A percentile compares a stretch with the other conserved stretches of the same genome.
Evolutionary conservation across 2,888 invertebrate species (phyloP).

Genomic region (Calliopum simillimum): DNA sequence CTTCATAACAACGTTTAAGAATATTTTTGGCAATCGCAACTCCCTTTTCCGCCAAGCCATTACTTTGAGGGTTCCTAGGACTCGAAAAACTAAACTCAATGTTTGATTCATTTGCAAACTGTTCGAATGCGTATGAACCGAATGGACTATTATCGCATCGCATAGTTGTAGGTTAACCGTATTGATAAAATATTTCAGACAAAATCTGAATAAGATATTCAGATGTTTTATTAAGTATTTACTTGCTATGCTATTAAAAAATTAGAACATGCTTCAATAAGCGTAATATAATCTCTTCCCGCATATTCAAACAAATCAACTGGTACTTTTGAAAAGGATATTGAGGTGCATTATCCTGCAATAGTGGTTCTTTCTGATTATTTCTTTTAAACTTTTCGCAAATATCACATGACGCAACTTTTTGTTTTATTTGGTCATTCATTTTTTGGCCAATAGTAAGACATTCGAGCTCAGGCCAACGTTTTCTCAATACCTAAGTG

Average conservation of each 20-base stretch:
- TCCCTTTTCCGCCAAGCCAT: constrained; percentile 45
- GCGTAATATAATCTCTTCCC: constrained; percentile 29
- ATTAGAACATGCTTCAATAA: constrained; percentile 42
- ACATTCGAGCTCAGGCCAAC: too few species aligned
- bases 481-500: too few species aligned
- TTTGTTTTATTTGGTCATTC: too few species aligned
- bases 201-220: constrained; percentile 36
- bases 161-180: constrained; percentile 51
- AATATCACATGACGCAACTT: too few species aligned
- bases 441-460: too few species aligned
- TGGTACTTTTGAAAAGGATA: neutral
- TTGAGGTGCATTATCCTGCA: neutral
- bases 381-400: too few species aligned
- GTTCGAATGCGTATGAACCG: constrained; percentile 34
- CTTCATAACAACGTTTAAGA: constrained; percentile 41
- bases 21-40: constrained; percentile 43
- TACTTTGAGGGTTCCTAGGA: constrained; percentile 43
- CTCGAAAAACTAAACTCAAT: constrained; percentile 41
- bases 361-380: too few species aligned
- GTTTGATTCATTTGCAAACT: constrained; percentile 34
- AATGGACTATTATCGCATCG: constrained; percentile 47
- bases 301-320: neutral
- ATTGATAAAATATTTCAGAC: constrained; percentile 38
- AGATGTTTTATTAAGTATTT: constrained; percentile 35
- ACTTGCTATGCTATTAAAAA: constrained; percentile 13